phyloP scores from a whole-genome alignment of 2,113 vertebrate species.

The Echinops telfairi region DNA sequence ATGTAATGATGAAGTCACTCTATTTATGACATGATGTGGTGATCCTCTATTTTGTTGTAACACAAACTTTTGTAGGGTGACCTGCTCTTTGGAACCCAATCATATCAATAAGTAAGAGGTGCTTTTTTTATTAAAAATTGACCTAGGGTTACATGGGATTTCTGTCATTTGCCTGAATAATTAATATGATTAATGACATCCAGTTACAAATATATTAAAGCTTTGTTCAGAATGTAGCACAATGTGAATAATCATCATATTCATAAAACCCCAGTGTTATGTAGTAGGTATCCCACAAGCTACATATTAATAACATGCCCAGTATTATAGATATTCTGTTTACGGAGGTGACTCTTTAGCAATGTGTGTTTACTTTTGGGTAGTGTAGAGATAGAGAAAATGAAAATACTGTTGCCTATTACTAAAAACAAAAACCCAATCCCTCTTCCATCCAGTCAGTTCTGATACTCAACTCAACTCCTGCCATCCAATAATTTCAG shows the following conservation, averaged over 20 bases:
- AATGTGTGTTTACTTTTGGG: background rate
- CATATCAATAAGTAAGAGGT: background rate
- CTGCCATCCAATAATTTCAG: too few species aligned
- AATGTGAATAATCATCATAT: constrained; percentile 48
- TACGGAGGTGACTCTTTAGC: background rate
- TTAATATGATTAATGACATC: constrained; percentile 51
- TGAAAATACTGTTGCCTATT: background rate
- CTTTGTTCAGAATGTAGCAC: constrained; percentile 49
- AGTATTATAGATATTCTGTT: constrained; percentile 50
- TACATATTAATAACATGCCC: background rate
- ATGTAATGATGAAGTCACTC: background rate
- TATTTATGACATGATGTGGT: background rate
- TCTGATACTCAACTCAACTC: too few species aligned
- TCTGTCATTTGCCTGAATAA: constrained; percentile 41
- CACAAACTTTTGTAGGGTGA: background rate
- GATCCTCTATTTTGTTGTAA: background rate
- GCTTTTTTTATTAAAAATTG: constrained; percentile 10
- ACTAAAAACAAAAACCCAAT: background rate
- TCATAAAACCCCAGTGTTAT: constrained; percentile 47
- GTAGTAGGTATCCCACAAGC: constrained; percentile 14
- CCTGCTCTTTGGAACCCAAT: background rate
- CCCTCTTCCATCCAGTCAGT: too few species aligned
- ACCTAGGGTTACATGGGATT: background rate
- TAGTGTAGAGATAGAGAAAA: background rate
- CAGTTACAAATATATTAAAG: constrained; percentile 34